These are phyloP conservation scores for Chaitophorus viminalis DNA, from an alignment of 2,888 invertebrate genomes.

Conservation along the genomic window DNA sequence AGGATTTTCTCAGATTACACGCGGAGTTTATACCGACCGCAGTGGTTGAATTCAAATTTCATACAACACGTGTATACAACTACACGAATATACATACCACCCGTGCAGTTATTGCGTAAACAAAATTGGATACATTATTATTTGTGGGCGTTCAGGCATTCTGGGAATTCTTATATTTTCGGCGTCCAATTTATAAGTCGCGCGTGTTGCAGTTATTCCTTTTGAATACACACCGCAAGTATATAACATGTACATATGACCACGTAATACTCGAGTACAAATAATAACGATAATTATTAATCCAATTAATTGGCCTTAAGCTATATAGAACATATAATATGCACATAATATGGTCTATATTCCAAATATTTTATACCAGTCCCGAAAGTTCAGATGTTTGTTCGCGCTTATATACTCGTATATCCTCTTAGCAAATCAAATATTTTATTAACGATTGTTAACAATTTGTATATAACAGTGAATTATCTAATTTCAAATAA, in stretches of 20 bases:
- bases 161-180: not conserved
- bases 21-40: not conserved
- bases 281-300: slow-evolving; percentile 30
- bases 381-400: slow-evolving; percentile 36
- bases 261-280: slow-evolving; percentile 3
- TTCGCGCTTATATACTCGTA: not conserved
- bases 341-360: not conserved
- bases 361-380: not conserved
- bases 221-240: not conserved
- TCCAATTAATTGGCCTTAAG: slow-evolving; percentile 5
- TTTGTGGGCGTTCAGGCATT: not conserved
- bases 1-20: not conserved
- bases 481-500: too few species aligned
- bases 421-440: not conserved
- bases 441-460: not conserved
- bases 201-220: not conserved
- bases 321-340: not conserved
- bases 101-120: not conserved
- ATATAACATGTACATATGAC: not conserved
- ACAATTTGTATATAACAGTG: too few species aligned
- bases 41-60: not conserved
- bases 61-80: not conserved
- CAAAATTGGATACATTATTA: not conserved
- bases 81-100: not conserved
- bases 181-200: not conserved